Evolutionary conservation across 2,113 vertebrate genomes (phyloP).

Genomic region (Zosterops japonicus): DNA sequence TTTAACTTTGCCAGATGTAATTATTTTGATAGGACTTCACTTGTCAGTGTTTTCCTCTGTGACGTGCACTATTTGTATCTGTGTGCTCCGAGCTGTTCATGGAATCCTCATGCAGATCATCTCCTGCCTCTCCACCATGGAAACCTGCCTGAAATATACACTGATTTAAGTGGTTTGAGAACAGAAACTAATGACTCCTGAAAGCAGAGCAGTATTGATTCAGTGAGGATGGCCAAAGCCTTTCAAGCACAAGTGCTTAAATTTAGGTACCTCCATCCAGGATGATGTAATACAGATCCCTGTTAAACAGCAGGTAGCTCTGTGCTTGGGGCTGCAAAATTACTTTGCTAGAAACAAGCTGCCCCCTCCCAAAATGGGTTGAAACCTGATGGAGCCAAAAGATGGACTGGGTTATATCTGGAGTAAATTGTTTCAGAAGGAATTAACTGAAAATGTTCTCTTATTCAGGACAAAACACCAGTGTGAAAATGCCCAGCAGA

Average conservation of each 20-base stretch:
- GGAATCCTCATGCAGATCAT: background rate
- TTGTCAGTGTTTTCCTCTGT: background rate
- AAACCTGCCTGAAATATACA: conserved; percentile 1
- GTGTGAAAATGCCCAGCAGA: background rate
- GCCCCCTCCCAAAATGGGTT: background rate
- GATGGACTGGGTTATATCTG: background rate
- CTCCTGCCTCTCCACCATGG: background rate
- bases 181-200: conserved; percentile 43
- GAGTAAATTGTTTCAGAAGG: background rate
- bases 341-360: background rate
- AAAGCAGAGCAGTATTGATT: conserved; percentile 42
- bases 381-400: background rate
- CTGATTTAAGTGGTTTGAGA: conserved; percentile 22
- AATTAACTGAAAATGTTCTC: background rate
- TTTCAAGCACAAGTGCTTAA: background rate
- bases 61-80: background rate
- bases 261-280: background rate
- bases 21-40: background rate
- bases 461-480: background rate
- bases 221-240: conserved; percentile 13
- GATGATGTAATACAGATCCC: background rate
- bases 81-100: background rate
- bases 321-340: background rate
- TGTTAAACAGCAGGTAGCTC: background rate
- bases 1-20: background rate